Conservation (phyloP, 2,797 vertebrate genomes). For the Chaetodon trifasciatus region DNA sequence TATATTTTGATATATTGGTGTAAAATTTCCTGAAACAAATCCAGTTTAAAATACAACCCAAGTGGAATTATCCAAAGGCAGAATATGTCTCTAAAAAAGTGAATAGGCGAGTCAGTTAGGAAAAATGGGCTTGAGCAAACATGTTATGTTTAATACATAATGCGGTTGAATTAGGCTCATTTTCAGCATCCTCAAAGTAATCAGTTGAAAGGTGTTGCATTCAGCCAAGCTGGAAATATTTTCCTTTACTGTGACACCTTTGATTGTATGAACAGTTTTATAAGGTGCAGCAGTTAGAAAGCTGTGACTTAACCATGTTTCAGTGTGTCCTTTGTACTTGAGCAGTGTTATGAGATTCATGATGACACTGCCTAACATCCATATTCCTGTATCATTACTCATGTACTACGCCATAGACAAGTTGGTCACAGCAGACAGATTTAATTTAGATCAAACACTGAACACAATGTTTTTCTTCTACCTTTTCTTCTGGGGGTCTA, state of each 20-base stretch:
- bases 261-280: neutral
- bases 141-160: neutral
- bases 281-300: neutral
- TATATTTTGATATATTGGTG: neutral
- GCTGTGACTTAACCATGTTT: neutral
- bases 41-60: neutral
- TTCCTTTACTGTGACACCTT: neutral
- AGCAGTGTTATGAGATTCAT: neutral
- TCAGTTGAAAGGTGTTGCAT: neutral
- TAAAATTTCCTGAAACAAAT: neutral
- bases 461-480: conserved; percentile 14
- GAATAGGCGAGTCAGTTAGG: neutral
- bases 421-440: neutral
- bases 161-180: neutral
- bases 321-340: neutral
- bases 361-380: neutral
- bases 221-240: neutral
- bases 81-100: neutral
- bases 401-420: neutral
- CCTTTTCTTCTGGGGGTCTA: conserved; percentile 15
- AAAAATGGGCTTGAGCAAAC: neutral
- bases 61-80: neutral
- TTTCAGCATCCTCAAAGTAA: neutral
- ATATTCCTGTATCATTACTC: neutral
- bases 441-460: conserved; percentile 45